These are phyloP conservation scores for Drosophila cyrtoloma DNA, from an alignment of 2,888 invertebrate genomes.

Conservation along the genomic window DNA sequence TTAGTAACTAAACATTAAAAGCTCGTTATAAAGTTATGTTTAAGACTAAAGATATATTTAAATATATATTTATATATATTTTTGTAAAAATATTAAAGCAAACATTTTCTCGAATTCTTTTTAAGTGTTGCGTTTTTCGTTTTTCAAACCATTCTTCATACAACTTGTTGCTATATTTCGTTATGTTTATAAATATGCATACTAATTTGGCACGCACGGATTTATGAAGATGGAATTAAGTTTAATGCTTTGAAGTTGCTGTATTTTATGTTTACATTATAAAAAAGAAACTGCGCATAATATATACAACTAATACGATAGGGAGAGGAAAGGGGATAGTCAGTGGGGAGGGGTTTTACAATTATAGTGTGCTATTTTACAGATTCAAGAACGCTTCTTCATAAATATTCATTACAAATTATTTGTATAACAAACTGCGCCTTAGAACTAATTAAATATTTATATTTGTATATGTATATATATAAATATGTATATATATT, in stretches of 20 bases:
- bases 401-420: constrained; percentile 78
- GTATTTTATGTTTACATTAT: constrained; percentile 35
- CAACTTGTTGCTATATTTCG: constrained; percentile 38
- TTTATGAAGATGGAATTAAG: constrained; percentile 27
- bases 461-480: constrained; percentile 31
- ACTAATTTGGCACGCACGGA: constrained; percentile 69
- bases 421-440: constrained; percentile 76
- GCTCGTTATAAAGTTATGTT: constrained; percentile 14
- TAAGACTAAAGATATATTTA: constrained; percentile 31
- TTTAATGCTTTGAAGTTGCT: constrained; percentile 55
- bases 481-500: constrained; percentile 41
- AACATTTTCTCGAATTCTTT: constrained; percentile 35
- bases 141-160: constrained; percentile 65
- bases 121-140: constrained; percentile 21
- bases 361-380: constrained; percentile 46
- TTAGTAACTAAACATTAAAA: constrained; percentile 15
- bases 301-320: constrained; percentile 68
- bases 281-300: constrained; percentile 47
- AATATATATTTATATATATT: constrained; percentile 40
- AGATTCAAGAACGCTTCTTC: constrained; percentile 50
- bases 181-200: constrained; percentile 49
- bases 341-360: constrained; percentile 1
- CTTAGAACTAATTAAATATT: constrained; percentile 78
- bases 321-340: neutral
- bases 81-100: constrained; percentile 67